Conservation (phyloP, 2,797 vertebrate genomes). For the Danionella dracula region DNA sequence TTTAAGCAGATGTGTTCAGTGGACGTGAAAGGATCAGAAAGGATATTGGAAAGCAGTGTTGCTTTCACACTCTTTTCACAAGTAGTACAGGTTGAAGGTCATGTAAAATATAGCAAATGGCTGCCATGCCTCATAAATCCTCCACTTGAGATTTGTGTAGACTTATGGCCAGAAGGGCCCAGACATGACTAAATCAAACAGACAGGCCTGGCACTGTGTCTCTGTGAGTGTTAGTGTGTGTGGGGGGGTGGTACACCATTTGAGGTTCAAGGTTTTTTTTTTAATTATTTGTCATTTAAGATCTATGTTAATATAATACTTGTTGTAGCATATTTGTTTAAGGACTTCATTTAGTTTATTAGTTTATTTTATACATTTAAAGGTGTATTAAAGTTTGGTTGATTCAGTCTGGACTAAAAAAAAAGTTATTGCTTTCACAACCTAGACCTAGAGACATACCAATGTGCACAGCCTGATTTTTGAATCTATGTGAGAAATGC, state of each 20-base stretch:
- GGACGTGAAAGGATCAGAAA: conserved; percentile 14
- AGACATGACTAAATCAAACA: background rate
- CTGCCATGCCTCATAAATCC: background rate
- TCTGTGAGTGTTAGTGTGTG: background rate
- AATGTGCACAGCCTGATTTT: too few species aligned
- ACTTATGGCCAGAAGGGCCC: background rate
- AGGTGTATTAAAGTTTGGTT: too few species aligned
- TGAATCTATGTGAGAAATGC: too few species aligned
- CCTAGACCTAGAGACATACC: too few species aligned
- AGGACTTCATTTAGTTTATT: too few species aligned
- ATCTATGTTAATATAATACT: too few species aligned
- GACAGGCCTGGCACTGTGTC: background rate
- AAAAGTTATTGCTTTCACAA: too few species aligned
- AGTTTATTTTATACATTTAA: too few species aligned
- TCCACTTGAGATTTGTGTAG: conserved; percentile 4
- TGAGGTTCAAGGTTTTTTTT: too few species aligned
- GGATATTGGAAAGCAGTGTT: background rate
- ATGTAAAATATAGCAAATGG: conserved; percentile 10
- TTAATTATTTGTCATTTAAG: too few species aligned
- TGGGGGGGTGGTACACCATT: background rate
- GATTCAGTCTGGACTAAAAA: too few species aligned
- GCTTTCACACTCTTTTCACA: conserved; percentile 3
- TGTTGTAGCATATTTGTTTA: too few species aligned
- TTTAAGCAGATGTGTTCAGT: background rate
- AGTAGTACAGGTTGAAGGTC: conserved; percentile 16